Percentiles rank a stretch among this genome's conserved stretches.
Conservation (phyloP, 2,797 vertebrate species). For the Chaunax sp. region DNA sequence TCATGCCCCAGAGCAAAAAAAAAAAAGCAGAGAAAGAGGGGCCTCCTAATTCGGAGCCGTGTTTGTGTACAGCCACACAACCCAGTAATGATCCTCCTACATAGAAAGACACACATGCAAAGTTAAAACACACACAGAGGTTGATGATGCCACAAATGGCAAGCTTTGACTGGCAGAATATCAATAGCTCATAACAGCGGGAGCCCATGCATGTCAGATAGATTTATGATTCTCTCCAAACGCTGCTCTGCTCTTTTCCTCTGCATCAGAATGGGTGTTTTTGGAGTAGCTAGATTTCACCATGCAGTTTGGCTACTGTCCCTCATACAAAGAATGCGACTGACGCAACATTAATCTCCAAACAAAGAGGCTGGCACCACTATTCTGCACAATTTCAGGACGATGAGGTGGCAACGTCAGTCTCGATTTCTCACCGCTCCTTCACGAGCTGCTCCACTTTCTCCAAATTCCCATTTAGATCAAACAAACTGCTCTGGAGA, state of each 20-base stretch:
- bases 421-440: constrained; percentile 79
- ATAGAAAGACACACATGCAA: constrained; percentile 55
- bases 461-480: constrained; percentile 77
- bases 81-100: constrained; percentile 68
- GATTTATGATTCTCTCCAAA: constrained; percentile 70
- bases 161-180: constrained; percentile 78
- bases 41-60: constrained; percentile 62
- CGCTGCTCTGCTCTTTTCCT: constrained; percentile 65
- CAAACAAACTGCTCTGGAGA: constrained; percentile 70
- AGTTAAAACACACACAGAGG: constrained; percentile 71
- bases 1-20: constrained; percentile 78
- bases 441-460: constrained; percentile 75
- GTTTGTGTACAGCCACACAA: constrained; percentile 46
- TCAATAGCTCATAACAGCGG: constrained; percentile 72
- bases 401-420: constrained; percentile 77
- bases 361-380: constrained; percentile 77
- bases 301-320: constrained; percentile 74
- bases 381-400: constrained; percentile 72
- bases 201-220: constrained; percentile 74
- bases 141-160: constrained; percentile 78
- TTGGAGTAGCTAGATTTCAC: constrained; percentile 74
- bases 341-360: constrained; percentile 82
- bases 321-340: constrained; percentile 76
- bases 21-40: constrained; percentile 38
- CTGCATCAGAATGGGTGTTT: constrained; percentile 70